Conservation (phyloP, 37 sponge, comb jelly and placozoan genomes). For the Mnemiopsis leidyi region DNA sequence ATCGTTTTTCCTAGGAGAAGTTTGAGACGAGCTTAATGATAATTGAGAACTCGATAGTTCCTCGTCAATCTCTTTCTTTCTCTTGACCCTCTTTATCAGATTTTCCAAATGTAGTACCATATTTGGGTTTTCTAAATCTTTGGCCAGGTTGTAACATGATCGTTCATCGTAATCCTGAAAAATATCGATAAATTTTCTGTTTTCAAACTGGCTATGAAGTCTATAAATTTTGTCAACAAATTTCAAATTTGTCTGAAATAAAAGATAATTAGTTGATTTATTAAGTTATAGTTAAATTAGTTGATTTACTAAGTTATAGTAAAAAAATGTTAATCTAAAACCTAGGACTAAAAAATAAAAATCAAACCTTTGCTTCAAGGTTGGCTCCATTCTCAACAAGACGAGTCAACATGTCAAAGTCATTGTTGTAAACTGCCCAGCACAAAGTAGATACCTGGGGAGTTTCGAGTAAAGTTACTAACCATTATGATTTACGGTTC, state of each 20-base stretch:
- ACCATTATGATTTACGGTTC: too few relatives aligned
- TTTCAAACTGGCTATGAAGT: too few relatives aligned
- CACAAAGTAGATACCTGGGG: slow-evolving; percentile 63
- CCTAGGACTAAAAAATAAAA: too few relatives aligned
- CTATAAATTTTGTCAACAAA: too few relatives aligned
- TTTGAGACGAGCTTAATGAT: neutral
- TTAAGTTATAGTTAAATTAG: too few relatives aligned
- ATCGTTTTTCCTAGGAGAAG: neutral
- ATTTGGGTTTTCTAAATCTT: neutral
- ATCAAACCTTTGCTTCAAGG: neutral
- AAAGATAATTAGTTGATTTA: too few relatives aligned
- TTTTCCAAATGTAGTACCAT: neutral
- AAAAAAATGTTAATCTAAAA: too few relatives aligned
- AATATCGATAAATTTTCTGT: too few relatives aligned
- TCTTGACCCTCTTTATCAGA: neutral
- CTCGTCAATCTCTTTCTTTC: neutral
- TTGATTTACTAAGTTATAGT: too few relatives aligned
- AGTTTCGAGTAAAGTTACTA: too few relatives aligned
- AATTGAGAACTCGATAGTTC: neutral
- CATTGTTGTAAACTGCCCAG: slow-evolving; percentile 62
- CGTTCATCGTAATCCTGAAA: slow-evolving; percentile 33
- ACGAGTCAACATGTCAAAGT: slow-evolving; percentile 18
- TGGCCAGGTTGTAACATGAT: neutral
- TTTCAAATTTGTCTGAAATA: too few relatives aligned
- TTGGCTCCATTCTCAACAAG: slow-evolving; percentile 36